Percentiles rank a stretch among this genome's conserved stretches.
Conservation (phyloP, 2,888 invertebrate genomes). For the Reticulitermes lucifugus region DNA sequence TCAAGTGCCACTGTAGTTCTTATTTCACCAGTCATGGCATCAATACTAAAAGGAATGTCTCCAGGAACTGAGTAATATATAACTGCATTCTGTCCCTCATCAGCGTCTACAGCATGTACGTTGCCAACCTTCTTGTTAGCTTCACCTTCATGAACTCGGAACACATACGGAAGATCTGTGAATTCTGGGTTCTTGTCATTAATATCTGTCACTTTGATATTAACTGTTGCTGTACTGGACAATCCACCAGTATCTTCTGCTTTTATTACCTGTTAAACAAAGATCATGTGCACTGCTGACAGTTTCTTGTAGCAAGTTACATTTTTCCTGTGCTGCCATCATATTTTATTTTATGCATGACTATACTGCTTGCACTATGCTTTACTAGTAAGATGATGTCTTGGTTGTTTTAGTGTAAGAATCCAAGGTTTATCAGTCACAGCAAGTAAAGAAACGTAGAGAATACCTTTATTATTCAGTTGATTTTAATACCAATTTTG, state of each 20-base stretch:
- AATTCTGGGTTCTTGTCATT: constrained; percentile 94
- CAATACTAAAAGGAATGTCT: constrained; percentile 83
- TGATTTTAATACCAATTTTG: too few relatives aligned
- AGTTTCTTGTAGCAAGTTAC: too few relatives aligned
- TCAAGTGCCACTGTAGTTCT: constrained; percentile 80
- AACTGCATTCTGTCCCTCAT: constrained; percentile 86
- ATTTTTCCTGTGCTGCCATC: too few relatives aligned
- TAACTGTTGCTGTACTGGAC: constrained; percentile 84
- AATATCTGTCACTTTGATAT: constrained; percentile 90
- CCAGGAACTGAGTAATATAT: constrained; percentile 84
- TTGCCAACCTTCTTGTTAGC: constrained; percentile 71
- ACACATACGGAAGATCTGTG: constrained; percentile 82
- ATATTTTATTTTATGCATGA: too few relatives aligned
- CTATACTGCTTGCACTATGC: too few relatives aligned
- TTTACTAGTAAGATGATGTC: too few relatives aligned
- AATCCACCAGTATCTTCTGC: constrained; percentile 89
- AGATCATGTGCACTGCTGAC: too few relatives aligned
- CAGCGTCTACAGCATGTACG: constrained; percentile 87
- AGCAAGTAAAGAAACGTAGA: too few relatives aligned
- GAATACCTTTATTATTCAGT: too few relatives aligned
- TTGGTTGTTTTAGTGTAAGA: too few relatives aligned
- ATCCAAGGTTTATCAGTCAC: too few relatives aligned
- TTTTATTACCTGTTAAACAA: constrained; percentile 73
- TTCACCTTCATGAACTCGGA: constrained; percentile 82
- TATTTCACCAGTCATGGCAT: constrained; percentile 83